Evolutionary conservation across 2,888 invertebrate species (phyloP).

Genomic region (Cryptus armator): DNA sequence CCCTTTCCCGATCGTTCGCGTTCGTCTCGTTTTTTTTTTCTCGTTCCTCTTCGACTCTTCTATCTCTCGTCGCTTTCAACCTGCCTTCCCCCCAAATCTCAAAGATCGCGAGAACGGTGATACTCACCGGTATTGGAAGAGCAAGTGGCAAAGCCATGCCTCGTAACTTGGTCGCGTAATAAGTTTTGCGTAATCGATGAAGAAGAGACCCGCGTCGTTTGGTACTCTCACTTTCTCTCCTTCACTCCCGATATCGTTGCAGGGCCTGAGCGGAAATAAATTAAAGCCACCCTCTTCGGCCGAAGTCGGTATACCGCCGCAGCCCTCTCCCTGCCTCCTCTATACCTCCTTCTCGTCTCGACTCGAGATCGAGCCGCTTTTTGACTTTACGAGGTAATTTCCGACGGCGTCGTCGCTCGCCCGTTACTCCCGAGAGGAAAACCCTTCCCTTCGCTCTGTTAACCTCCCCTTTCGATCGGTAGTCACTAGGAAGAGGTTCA

Average conservation of each 20-base stretch:
- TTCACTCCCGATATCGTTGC: slow-evolving; percentile 68
- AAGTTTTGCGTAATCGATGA: slow-evolving; percentile 79
- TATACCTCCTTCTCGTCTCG: slow-evolving; percentile 9
- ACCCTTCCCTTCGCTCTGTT: slow-evolving; percentile 45
- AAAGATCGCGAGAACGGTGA: slow-evolving; percentile 56
- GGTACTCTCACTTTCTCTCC: slow-evolving; percentile 57
- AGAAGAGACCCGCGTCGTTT: slow-evolving; percentile 42
- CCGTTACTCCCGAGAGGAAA: slow-evolving; percentile 62
- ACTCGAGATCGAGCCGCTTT: slow-evolving; percentile 53
- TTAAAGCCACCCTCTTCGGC: slow-evolving; percentile 71
- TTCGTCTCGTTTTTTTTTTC: slow-evolving; percentile 32
- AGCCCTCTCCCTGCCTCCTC: slow-evolving; percentile 8
- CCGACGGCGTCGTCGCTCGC: slow-evolving; percentile 66
- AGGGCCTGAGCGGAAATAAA: slow-evolving; percentile 72
- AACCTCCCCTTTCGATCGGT: slow-evolving; percentile 55
- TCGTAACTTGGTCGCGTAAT: slow-evolving; percentile 73
- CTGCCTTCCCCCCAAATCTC: slow-evolving; percentile 58
- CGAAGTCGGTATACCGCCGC: slow-evolving; percentile 21
- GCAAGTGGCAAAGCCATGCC: slow-evolving; percentile 46
- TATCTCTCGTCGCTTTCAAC: slow-evolving; percentile 22
- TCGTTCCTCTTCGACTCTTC: slow-evolving; percentile 12
- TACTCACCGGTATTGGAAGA: slow-evolving; percentile 51
- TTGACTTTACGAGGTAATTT: slow-evolving; percentile 73
- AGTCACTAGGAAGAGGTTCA: slow-evolving; percentile 39
- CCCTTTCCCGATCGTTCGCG: slow-evolving; percentile 27